A percentile compares a stretch with the other conserved stretches of the same genome.
phyloP scores from a whole-genome alignment of 2,797 vertebrate genomes.

The Ataeniobius toweri region DNA sequence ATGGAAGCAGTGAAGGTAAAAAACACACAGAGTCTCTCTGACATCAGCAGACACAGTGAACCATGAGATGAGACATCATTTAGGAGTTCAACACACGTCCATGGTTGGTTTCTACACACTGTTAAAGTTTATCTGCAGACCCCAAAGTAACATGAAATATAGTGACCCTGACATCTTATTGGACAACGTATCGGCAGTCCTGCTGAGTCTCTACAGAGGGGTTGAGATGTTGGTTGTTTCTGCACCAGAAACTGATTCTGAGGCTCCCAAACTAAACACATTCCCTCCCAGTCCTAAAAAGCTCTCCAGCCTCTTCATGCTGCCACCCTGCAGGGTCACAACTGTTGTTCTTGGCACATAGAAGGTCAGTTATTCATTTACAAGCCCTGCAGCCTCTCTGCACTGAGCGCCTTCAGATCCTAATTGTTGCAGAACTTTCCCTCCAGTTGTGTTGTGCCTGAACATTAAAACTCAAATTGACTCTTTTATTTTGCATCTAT shows the following conservation, averaged over 20 bases:
- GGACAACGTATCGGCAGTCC: too few species aligned
- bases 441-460: conserved; percentile 27
- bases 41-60: conserved; percentile 37
- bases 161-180: too few species aligned
- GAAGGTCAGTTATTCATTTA: conserved; percentile 69
- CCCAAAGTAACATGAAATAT: too few species aligned
- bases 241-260: too few species aligned
- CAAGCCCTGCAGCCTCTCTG: conserved; percentile 7
- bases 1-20: conserved; percentile 38
- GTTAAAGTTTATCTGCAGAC: too few species aligned
- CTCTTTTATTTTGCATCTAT: conserved; percentile 14
- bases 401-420: conserved; percentile 23
- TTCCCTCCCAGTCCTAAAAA: conserved; percentile 8
- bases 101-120: too few species aligned
- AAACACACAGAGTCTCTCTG: conserved; percentile 8
- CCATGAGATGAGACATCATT: conserved; percentile 35
- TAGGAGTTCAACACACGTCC: too few species aligned
- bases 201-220: too few species aligned
- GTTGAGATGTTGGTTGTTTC: too few species aligned
- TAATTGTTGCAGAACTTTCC: conserved; percentile 28
- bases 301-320: conserved; percentile 5
- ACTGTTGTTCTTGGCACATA: conserved; percentile 64
- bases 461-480: conserved; percentile 10
- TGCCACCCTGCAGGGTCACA: conserved; percentile 26
- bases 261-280: not conserved